A percentile compares a stretch with the other conserved stretches of the same genome.
Conservation (phyloP, 1,140 invertebrate species). For the Rhopalosiphum padi region DNA sequence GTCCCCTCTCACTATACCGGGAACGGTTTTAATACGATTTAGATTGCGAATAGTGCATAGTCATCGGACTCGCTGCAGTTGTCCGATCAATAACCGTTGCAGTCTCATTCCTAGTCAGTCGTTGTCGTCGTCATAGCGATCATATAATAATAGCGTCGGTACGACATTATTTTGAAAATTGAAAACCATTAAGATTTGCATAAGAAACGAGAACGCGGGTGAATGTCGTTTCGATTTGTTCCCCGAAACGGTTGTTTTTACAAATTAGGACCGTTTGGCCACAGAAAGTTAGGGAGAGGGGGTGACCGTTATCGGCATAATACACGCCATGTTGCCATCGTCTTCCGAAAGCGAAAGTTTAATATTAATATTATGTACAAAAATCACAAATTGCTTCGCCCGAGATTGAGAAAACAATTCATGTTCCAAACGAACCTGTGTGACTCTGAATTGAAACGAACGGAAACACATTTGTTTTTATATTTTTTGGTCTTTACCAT, state of each 20-base stretch:
- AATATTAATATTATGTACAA: conserved; percentile 30
- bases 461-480: conserved; percentile 35
- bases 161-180: conserved; percentile 31
- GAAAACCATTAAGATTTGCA: conserved; percentile 53
- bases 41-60: not conserved
- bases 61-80: conserved; percentile 13
- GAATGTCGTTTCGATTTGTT: conserved; percentile 17
- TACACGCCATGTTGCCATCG: conserved; percentile 19
- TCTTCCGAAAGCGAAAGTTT: not conserved
- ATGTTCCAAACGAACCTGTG: not conserved
- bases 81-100: conserved; percentile 30
- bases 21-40: conserved; percentile 46
- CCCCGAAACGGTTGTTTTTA: conserved; percentile 33
- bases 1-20: not conserved
- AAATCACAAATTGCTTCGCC: conserved; percentile 8
- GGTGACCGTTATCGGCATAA: conserved; percentile 43
- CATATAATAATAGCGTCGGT: not conserved
- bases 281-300: not conserved
- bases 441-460: conserved; percentile 6
- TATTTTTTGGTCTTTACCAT: conserved; percentile 1
- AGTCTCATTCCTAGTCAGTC: not conserved
- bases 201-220: not conserved
- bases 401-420: conserved; percentile 21
- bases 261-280: conserved; percentile 41
- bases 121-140: conserved; percentile 42